A percentile compares a stretch with the other conserved stretches of the same genome.
Evolutionary conservation across 1,140 invertebrate species (phyloP).

Genomic region (Heliconius himera): DNA sequence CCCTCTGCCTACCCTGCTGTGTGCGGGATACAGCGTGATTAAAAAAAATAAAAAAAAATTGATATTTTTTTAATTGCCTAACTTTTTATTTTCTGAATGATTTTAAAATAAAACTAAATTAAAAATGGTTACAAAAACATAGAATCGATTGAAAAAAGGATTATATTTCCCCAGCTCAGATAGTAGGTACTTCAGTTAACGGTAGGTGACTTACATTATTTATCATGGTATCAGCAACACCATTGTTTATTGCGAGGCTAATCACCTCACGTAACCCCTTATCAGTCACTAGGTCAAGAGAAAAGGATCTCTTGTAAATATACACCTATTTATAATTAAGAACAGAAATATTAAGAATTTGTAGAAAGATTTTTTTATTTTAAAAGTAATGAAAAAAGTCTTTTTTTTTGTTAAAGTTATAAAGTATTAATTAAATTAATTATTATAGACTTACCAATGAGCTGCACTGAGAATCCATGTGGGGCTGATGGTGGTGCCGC

Average conservation of each 20-base stretch:
- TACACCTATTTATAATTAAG: no score
- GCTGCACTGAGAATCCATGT: slow-evolving; percentile 69
- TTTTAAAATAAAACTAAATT: no score
- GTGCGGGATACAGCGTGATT: no score
- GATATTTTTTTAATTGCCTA: no score
- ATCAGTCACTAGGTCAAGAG: background rate
- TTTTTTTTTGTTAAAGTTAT: background rate
- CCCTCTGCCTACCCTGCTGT: no score
- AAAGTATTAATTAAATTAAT: background rate
- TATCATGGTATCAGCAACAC: background rate
- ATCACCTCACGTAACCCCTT: background rate
- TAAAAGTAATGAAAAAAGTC: background rate
- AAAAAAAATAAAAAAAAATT: no score
- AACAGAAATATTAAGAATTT: background rate
- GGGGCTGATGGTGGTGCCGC: slow-evolving; percentile 67
- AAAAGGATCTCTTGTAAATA: background rate
- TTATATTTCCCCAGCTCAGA: background rate
- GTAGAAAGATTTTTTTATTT: background rate
- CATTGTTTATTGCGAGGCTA: background rate
- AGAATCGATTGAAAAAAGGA: background rate
- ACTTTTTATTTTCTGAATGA: no score
- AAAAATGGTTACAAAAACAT: background rate
- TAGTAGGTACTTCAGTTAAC: background rate
- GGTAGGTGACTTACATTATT: background rate
- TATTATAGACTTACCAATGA: slow-evolving; percentile 58